Conservation (phyloP, 2,797 vertebrate species). For the Apogon hyalosoma region DNA sequence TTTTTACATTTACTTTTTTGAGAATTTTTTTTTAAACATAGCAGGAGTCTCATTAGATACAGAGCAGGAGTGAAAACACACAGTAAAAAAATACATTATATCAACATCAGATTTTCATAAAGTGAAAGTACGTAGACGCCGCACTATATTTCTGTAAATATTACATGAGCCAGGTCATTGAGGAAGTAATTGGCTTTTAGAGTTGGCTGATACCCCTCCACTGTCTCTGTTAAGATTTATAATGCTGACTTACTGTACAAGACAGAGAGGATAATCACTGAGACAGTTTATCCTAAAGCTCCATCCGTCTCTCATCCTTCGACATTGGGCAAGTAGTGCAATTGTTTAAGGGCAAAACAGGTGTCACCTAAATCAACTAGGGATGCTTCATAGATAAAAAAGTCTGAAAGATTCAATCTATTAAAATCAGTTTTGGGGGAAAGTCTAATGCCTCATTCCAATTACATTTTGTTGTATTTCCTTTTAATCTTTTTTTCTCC, state of each 20-base stretch:
- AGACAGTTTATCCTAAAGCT: slow-evolving; percentile 69
- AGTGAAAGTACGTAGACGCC: slow-evolving; percentile 51
- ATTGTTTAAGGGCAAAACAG: slow-evolving; percentile 73
- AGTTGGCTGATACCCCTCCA: slow-evolving; percentile 66
- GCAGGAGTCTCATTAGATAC: slow-evolving; percentile 8
- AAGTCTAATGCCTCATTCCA: slow-evolving; percentile 64
- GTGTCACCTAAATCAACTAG: slow-evolving; percentile 70
- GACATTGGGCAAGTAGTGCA: slow-evolving; percentile 50
- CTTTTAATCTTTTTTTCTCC: slow-evolving; percentile 63
- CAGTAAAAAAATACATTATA: slow-evolving; percentile 54
- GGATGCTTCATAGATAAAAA: slow-evolving; percentile 55
- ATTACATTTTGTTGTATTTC: slow-evolving; percentile 65
- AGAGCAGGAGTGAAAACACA: slow-evolving; percentile 36
- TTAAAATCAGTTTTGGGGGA: slow-evolving; percentile 63
- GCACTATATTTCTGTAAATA: slow-evolving; percentile 68
- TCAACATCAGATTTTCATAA: slow-evolving; percentile 53
- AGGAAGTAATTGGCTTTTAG: slow-evolving; percentile 79
- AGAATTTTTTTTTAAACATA: background rate
- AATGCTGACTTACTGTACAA: slow-evolving; percentile 78
- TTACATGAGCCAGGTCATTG: slow-evolving; percentile 75
- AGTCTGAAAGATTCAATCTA: slow-evolving; percentile 59
- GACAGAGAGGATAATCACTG: slow-evolving; percentile 74
- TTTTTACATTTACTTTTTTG: too few relatives aligned
- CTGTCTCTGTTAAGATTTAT: slow-evolving; percentile 72
- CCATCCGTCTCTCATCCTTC: slow-evolving; percentile 66